Conservation (phyloP, 2,113 vertebrate genomes). For the Andinoacara biseriatus region DNA sequence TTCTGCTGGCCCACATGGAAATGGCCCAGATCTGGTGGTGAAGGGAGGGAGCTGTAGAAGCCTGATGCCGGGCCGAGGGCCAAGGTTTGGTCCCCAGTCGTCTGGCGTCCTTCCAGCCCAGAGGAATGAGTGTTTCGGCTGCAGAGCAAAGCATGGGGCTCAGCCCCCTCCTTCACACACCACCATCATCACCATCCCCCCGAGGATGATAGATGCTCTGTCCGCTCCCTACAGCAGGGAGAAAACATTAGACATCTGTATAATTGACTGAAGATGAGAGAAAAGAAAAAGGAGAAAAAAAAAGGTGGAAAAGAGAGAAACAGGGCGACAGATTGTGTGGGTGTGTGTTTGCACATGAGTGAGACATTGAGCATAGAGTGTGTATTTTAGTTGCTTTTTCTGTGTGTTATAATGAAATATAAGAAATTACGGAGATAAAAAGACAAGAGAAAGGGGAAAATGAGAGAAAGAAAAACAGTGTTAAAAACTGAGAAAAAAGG, state of each 20-base stretch:
- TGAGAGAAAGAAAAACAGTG: conserved; percentile 18
- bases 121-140: conserved; percentile 69
- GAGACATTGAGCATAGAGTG: conserved; percentile 40
- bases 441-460: conserved; percentile 18
- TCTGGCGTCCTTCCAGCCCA: conserved; percentile 75
- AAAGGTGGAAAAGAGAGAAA: conserved; percentile 37
- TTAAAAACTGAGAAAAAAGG: conserved; percentile 23
- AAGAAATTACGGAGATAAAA: conserved; percentile 31
- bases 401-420: conserved; percentile 32
- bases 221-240: conserved; percentile 67
- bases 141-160: conserved; percentile 55
- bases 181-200: conserved; percentile 50
- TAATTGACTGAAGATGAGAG: conserved; percentile 78
- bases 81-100: conserved; percentile 72
- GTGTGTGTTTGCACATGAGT: conserved; percentile 63
- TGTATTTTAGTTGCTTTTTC: conserved; percentile 46
- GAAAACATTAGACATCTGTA: conserved; percentile 80
- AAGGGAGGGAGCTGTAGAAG: conserved; percentile 68
- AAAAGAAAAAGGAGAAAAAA: conserved; percentile 21
- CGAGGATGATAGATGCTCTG: conserved; percentile 78
- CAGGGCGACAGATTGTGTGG: conserved; percentile 54
- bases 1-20: conserved; percentile 77
- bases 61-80: conserved; percentile 67
- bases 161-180: conserved; percentile 17
- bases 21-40: conserved; percentile 73